These are phyloP conservation scores for Cryptotis parvus DNA, from an alignment of 2,113 vertebrate species.

Conservation along the genomic window DNA sequence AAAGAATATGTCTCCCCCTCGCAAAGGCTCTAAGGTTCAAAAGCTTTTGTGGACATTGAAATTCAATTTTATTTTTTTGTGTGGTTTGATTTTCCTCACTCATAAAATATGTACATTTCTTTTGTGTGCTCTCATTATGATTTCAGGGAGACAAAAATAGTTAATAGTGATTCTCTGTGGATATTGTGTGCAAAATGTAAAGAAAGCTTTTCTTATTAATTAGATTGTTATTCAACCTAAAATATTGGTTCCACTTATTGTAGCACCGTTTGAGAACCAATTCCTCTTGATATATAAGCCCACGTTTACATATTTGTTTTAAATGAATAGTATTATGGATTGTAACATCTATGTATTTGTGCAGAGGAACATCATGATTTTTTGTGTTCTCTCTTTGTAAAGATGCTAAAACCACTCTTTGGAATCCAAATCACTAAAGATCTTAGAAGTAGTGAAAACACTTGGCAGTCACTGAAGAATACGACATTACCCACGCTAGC, in stretches of 20 bases:
- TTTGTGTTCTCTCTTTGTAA: neutral
- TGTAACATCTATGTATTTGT: neutral
- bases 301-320: no score
- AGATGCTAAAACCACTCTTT: neutral
- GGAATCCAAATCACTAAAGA: neutral
- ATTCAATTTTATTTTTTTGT: neutral
- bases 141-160: slow-evolving; percentile 3
- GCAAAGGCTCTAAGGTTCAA: neutral
- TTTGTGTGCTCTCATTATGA: no score
- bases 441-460: neutral
- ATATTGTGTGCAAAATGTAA: neutral
- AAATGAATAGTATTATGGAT: neutral
- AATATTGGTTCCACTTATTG: neutral
- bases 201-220: neutral
- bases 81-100: neutral
- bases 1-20: neutral
- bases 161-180: neutral
- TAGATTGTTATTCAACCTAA: neutral
- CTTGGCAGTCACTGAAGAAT: neutral
- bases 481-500: neutral
- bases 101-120: neutral
- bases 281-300: neutral
- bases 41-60: neutral
- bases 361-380: neutral
- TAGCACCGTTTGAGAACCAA: neutral